Evolutionary conservation across 1,140 invertebrate genomes (phyloP).

Genomic region (Plectrocnemia conspersa): DNA sequence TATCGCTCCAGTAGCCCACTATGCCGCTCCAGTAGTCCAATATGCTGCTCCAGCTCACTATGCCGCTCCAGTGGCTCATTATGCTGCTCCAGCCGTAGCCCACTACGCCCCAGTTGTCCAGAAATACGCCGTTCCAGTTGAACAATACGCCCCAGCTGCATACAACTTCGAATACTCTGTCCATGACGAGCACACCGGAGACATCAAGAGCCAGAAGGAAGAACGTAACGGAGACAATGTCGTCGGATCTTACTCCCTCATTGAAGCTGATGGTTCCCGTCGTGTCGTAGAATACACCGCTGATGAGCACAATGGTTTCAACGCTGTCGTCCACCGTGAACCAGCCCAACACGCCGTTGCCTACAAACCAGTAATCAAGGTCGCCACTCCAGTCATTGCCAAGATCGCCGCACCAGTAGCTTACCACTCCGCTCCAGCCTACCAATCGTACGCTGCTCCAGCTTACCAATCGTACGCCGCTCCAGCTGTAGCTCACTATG

Average conservation of each 20-base stretch:
- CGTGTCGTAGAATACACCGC: slow-evolving; percentile 70
- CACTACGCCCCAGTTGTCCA: slow-evolving; percentile 32
- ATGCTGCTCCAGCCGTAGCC: slow-evolving; percentile 29
- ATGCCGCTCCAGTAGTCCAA: slow-evolving; percentile 30
- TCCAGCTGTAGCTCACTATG: slow-evolving; percentile 22
- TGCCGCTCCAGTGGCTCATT: slow-evolving; percentile 33
- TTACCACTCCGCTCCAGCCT: slow-evolving; percentile 28
- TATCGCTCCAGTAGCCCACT: slow-evolving; percentile 26
- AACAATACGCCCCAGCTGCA: slow-evolving; percentile 43
- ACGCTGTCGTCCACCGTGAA: slow-evolving; percentile 60
- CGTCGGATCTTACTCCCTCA: slow-evolving; percentile 54
- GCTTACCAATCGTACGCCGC: slow-evolving; percentile 26
- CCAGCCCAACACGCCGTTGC: slow-evolving; percentile 48
- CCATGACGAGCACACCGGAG: slow-evolving; percentile 53
- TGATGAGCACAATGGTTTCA: slow-evolving; percentile 65
- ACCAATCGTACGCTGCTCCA: slow-evolving; percentile 16
- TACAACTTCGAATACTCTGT: slow-evolving; percentile 54
- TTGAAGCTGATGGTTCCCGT: slow-evolving; percentile 62
- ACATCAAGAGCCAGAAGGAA: slow-evolving; percentile 58
- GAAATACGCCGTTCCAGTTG: too few species aligned
- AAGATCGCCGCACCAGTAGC: slow-evolving; percentile 27
- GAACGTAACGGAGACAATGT: slow-evolving; percentile 56
- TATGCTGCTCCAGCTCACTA: slow-evolving; percentile 32
- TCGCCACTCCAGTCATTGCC: slow-evolving; percentile 31
- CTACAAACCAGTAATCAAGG: slow-evolving; percentile 42